A percentile compares a stretch with the other conserved stretches of the same genome.
These are phyloP conservation scores for Rafetus swinhoei DNA, from an alignment of 2,113 vertebrate species.

Conservation along the genomic window DNA sequence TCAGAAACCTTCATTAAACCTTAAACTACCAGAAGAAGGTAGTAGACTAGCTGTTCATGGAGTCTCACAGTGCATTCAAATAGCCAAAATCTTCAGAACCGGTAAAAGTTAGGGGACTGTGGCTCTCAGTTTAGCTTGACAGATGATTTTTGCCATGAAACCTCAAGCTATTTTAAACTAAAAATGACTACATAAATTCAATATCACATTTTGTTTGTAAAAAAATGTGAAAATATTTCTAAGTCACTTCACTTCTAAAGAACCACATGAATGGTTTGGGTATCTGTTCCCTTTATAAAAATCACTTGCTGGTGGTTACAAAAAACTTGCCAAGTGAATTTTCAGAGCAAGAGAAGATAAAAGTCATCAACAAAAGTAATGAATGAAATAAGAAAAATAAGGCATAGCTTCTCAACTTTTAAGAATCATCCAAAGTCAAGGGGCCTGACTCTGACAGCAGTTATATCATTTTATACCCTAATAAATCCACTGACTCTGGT, in stretches of 20 bases:
- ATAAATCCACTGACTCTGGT: background rate
- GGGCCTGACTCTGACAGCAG: background rate
- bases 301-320: background rate
- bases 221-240: background rate
- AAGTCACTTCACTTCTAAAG: background rate
- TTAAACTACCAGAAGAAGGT: background rate
- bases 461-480: background rate
- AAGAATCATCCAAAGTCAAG: background rate
- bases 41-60: background rate
- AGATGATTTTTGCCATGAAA: background rate
- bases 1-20: background rate
- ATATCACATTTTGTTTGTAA: background rate
- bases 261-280: background rate
- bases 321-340: background rate
- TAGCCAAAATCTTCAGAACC: background rate
- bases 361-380: background rate
- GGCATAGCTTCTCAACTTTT: background rate
- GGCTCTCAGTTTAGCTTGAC: background rate
- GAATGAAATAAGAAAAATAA: conserved; percentile 17
- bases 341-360: background rate
- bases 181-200: background rate
- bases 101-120: background rate
- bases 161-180: background rate
- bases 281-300: background rate
- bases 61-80: background rate